Conservation (phyloP, 2,113 vertebrate species). For the Plestiodon gilberti region DNA sequence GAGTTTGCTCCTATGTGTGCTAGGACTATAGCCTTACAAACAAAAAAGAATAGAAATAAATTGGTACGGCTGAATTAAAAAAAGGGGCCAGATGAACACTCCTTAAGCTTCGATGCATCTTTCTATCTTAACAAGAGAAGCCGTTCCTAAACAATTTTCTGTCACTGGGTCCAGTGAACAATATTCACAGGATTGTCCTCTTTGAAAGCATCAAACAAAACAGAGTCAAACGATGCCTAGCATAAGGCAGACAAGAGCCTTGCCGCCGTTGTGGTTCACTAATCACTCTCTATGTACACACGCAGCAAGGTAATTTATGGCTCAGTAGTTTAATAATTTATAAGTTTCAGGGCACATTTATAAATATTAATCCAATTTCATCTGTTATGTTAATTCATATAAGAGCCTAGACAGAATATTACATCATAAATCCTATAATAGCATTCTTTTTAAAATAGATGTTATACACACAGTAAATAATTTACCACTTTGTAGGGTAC, state of each 20-base stretch:
- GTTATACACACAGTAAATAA: slow-evolving; percentile 17
- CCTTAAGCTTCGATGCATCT: rapidly evolving
- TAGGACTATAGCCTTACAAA: neutral
- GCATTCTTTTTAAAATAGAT: neutral
- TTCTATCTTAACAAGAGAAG: neutral
- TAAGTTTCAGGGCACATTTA: slow-evolving; percentile 18
- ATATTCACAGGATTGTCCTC: rapidly evolving
- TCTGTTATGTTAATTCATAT: slow-evolving; percentile 33
- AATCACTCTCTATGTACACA: neutral
- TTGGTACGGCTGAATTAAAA: neutral
- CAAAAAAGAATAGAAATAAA: neutral
- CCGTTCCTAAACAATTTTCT: rapidly evolving
- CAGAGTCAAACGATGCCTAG: rapidly evolving
- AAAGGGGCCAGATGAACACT: neutral
- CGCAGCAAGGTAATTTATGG: neutral
- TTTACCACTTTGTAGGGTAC: slow-evolving; percentile 43
- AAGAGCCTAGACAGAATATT: slow-evolving; percentile 38
- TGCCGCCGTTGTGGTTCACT: neutral
- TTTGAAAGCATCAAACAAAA: neutral
- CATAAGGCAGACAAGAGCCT: rapidly evolving
- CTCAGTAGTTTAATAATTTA: neutral
- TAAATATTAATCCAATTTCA: slow-evolving; percentile 41
- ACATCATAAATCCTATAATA: slow-evolving; percentile 41
- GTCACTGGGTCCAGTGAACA: neutral
- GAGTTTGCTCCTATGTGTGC: neutral